A percentile compares a stretch with the other conserved stretches of the same genome.
Conservation (phyloP, 2,797 vertebrate species). For the Sciurus vulgaris region DNA sequence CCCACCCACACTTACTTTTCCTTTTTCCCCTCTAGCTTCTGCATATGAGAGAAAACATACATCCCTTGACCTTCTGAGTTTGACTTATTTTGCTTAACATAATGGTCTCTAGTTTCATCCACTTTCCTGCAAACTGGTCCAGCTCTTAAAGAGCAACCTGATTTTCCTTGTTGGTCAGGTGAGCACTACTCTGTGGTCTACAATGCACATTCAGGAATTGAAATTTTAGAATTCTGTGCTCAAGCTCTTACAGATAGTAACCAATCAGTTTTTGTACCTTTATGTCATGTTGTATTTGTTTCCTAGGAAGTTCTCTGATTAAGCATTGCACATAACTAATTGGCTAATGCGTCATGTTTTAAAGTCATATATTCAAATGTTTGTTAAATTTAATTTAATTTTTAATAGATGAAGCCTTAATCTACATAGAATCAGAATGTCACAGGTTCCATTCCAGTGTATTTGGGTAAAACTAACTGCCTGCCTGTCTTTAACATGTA, state of each 20-base stretch:
- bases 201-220: background rate
- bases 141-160: background rate
- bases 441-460: background rate
- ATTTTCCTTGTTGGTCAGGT: background rate
- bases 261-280: background rate
- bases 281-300: constrained; percentile 1
- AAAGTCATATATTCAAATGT: constrained; percentile 1
- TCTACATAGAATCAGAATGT: constrained; percentile 18
- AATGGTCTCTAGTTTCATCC: too few relatives aligned
- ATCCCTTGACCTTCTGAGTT: too few relatives aligned
- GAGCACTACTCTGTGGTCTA: background rate
- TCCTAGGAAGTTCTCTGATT: background rate
- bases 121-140: too few relatives aligned
- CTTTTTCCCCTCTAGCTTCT: too few relatives aligned
- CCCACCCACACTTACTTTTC: too few relatives aligned
- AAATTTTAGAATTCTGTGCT: background rate
- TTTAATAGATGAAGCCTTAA: background rate
- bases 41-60: too few relatives aligned
- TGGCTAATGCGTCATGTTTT: background rate
- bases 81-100: too few relatives aligned
- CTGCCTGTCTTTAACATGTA: background rate
- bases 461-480: background rate
- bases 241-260: background rate
- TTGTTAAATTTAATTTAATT: constrained; percentile 44
- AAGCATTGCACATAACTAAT: constrained; percentile 4